Base-by-base conservation (phyloP, 1,140 invertebrate genomes). In the Listronotus bonariensis region DNA sequence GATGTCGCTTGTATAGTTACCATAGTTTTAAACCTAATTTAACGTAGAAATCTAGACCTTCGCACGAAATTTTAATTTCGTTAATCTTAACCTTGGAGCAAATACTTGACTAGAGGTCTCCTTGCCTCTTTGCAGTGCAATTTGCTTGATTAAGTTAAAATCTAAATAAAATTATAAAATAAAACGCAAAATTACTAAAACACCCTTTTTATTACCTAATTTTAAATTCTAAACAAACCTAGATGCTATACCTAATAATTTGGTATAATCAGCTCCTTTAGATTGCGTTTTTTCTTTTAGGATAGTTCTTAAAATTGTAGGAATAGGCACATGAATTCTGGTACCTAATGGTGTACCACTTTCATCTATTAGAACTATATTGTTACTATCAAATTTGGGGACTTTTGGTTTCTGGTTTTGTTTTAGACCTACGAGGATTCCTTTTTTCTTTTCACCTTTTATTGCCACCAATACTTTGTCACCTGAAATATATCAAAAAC, bases 361-460 rank as follows among this genome's bases (percentile, higher is more conserved):
- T 72, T 99, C 95, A 76, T 99, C 96, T 55, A 99, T 91, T 0
- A 99, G 79, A 1, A 99, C 96, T 62, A 99, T 78, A 81, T 99
- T 99, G 76, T 99, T 99, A 68, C 89, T 94, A 78, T 99, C 97
- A 81, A 94, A 97, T 74, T 90, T 91, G 0, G 97, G 97, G 34
- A 96, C 83, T 78, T 92, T 90, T 5, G 88, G 77, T 58, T 86
- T 85, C 76, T 97, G 93, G 57, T 86, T 87, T 75, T 94, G 89
- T 76, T 95, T 95, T 1, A 93, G 81, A 0, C 97, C 97, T 18
- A 99, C 96, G 48, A 99, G 83, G 64, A 96, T 92, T 3, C 89
- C 97, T 80, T 96, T 96, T 76, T 95, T 96, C 85, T 96, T 99
- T 77, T 98, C 90, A 26, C 97, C 97, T 79, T 92, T 94, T 68